Percentiles rank a stretch among this genome's conserved stretches.
These are phyloP conservation scores for Macaria notata DNA, from an alignment of 2,888 invertebrate species.

Conservation along the genomic window DNA sequence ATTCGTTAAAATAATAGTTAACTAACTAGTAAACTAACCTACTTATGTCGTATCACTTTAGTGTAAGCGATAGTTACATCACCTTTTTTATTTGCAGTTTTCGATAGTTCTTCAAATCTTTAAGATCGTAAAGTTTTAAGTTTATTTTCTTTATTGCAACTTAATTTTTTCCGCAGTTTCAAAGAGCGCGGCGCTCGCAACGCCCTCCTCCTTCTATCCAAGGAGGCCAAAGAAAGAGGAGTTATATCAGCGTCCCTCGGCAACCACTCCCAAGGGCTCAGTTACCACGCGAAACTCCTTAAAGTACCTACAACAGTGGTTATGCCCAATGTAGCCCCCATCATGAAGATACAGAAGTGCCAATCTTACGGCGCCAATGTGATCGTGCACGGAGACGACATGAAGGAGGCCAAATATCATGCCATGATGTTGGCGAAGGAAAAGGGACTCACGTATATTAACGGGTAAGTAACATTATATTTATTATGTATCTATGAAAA, in stretches of 20 bases:
- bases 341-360: slow-evolving; percentile 97
- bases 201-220: slow-evolving; percentile 88
- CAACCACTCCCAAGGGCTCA: slow-evolving; percentile 93
- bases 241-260: slow-evolving; percentile 97
- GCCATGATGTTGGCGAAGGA: slow-evolving; percentile 90
- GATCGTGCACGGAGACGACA: slow-evolving; percentile 90
- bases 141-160: no score
- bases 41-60: no score
- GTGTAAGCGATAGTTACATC: no score
- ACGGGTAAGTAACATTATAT: slow-evolving; percentile 84
- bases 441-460: slow-evolving; percentile 89
- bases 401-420: slow-evolving; percentile 91
- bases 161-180: slow-evolving; percentile 82
- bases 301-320: slow-evolving; percentile 91
- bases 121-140: no score
- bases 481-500: no score
- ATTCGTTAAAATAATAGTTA: no score
- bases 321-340: slow-evolving; percentile 97
- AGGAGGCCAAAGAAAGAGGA: slow-evolving; percentile 87
- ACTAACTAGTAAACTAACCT: no score
- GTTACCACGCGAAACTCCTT: slow-evolving; percentile 89
- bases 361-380: slow-evolving; percentile 92
- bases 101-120: no score
- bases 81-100: no score
- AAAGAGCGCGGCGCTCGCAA: slow-evolving; percentile 97